These are phyloP conservation scores for Troides oblongomaculatus DNA, from an alignment of 2,888 invertebrate species.

Conservation along the genomic window DNA sequence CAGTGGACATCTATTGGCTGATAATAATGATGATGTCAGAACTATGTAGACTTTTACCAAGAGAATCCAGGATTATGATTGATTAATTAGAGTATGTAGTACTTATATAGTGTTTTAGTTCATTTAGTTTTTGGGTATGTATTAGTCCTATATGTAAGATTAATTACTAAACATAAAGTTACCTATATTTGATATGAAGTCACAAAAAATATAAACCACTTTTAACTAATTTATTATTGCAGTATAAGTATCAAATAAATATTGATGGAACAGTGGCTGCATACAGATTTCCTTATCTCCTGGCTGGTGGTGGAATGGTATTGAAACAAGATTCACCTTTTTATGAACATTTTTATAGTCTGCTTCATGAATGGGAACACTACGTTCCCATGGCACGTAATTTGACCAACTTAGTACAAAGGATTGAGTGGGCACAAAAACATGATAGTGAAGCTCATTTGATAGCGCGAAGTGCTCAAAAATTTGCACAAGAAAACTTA, in stretches of 20 bases:
- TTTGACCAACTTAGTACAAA: conserved; percentile 88
- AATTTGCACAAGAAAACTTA: conserved; percentile 88
- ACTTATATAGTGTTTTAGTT: too few species aligned
- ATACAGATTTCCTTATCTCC: conserved; percentile 94
- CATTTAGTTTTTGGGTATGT: too few species aligned
- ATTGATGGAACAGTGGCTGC: conserved; percentile 98
- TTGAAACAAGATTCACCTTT: conserved; percentile 96
- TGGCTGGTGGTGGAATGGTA: conserved; percentile 92
- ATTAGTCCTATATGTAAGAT: too few species aligned
- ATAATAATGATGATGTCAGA: too few species aligned
- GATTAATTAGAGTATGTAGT: too few species aligned
- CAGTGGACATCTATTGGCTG: too few species aligned
- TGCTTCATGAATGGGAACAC: conserved; percentile 87
- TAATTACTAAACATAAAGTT: background rate
- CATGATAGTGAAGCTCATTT: conserved; percentile 84
- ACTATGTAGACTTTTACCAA: too few species aligned
- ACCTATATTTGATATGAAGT: background rate
- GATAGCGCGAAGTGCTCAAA: conserved; percentile 84
- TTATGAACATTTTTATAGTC: conserved; percentile 95
- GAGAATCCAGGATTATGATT: too few species aligned
- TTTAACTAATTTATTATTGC: conserved; percentile 45
- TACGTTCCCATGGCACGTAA: conserved; percentile 90
- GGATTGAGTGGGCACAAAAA: conserved; percentile 87
- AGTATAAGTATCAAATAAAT: conserved; percentile 97
- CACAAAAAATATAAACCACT: background rate